Conservation (phyloP, 2,888 invertebrate genomes). For the Holacanthella duospinosa region DNA sequence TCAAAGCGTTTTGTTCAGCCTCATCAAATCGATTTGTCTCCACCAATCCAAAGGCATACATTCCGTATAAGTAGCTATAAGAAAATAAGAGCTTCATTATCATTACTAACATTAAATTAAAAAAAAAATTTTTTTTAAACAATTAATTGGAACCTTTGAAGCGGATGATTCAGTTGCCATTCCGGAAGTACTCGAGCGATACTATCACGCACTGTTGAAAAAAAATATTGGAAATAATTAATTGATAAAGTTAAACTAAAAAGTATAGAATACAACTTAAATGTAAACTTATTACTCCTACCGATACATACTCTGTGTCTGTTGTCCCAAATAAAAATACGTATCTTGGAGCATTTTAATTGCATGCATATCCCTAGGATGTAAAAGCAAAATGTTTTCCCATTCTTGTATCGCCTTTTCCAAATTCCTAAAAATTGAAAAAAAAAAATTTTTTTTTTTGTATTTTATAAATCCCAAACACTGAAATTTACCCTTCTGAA, state of each 20-base stretch:
- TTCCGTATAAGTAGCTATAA: slow-evolving; percentile 17
- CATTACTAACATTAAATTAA: too few species aligned
- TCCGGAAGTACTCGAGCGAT: slow-evolving; percentile 7
- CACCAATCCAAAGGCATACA: slow-evolving; percentile 17
- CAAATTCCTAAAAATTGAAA: neutral
- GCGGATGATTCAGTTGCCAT: slow-evolving; percentile 1
- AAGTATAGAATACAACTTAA: neutral
- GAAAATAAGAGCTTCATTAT: too few species aligned
- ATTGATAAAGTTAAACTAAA: neutral
- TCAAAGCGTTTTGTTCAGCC: slow-evolving; percentile 11
- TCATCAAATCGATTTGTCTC: slow-evolving; percentile 14
- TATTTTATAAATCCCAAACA: neutral
- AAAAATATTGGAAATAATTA: neutral
- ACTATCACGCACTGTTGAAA: slow-evolving; percentile 4
- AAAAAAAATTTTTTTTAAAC: too few species aligned
- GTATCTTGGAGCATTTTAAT: slow-evolving; percentile 13
- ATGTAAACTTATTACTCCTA: too few species aligned
- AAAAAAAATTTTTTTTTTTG: neutral
- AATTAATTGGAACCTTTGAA: slow-evolving; percentile 2
- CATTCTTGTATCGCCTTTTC: slow-evolving; percentile 2
- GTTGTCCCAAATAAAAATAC: slow-evolving; percentile 10
- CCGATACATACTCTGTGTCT: neutral
- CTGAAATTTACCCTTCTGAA: slow-evolving; percentile 9
- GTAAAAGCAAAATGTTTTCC: slow-evolving; percentile 10
- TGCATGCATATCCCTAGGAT: slow-evolving; percentile 15